Evolutionary conservation across 2,888 invertebrate genomes (phyloP).

Genomic region (Caenorhabditis parvicauda): DNA sequence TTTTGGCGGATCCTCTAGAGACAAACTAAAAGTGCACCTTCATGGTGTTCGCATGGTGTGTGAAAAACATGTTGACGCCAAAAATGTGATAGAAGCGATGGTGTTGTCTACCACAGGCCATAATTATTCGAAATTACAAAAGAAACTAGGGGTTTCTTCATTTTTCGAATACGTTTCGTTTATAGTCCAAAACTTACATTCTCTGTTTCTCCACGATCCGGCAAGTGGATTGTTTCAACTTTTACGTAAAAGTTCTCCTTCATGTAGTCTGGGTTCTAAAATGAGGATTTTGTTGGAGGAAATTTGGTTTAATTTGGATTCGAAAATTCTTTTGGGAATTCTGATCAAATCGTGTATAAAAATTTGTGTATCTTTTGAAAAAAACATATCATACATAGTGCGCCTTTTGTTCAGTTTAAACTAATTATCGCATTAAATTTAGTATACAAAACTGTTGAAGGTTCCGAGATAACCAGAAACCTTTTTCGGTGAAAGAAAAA

Average conservation of each 20-base stretch:
- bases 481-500: no score
- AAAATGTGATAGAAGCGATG: background rate
- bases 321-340: background rate
- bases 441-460: no score
- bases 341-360: background rate
- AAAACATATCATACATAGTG: background rate
- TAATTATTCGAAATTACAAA: background rate
- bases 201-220: constrained; percentile 69
- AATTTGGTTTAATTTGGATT: background rate
- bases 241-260: constrained; percentile 88
- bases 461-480: no score
- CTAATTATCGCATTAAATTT: no score
- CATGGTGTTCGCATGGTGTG: no score
- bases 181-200: constrained; percentile 57
- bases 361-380: no score
- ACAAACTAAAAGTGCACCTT: no score
- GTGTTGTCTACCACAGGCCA: background rate
- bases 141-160: no score
- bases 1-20: no score
- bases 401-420: no score
- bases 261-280: constrained; percentile 73
- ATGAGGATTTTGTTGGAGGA: no score
- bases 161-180: no score
- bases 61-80: background rate
- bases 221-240: constrained; percentile 91